These are phyloP conservation scores for Globia sparganii DNA, from an alignment of 2,888 invertebrate genomes.

Conservation along the genomic window DNA sequence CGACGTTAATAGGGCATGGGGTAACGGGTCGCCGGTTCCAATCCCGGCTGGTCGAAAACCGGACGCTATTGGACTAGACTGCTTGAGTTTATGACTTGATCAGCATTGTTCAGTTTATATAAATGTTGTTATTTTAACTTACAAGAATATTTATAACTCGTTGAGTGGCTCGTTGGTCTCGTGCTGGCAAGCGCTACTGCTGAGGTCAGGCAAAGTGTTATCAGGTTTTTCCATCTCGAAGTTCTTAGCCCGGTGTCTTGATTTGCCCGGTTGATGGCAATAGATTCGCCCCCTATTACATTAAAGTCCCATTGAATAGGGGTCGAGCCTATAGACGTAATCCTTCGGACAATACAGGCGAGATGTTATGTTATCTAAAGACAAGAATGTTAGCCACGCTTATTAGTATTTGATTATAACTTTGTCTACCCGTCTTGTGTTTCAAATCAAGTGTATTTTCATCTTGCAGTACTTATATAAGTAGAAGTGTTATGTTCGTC, in stretches of 20 bases:
- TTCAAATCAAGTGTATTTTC: slow-evolving; percentile 17
- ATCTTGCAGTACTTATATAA: slow-evolving; percentile 13
- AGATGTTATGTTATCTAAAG: neutral
- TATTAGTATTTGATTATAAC: neutral
- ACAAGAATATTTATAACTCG: neutral
- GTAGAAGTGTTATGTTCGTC: slow-evolving; percentile 4
- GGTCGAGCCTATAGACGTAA: neutral
- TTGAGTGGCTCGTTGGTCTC: neutral
- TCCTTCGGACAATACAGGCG: neutral
- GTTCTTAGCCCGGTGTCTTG: neutral
- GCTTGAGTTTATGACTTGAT: slow-evolving; percentile 39
- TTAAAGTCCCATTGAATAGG: neutral
- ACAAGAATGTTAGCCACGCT: neutral
- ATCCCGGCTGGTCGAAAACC: slow-evolving; percentile 38
- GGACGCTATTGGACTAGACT: slow-evolving; percentile 23
- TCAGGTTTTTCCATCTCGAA: neutral
- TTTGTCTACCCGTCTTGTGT: slow-evolving; percentile 2
- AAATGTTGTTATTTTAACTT: slow-evolving; percentile 9
- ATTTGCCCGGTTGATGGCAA: no score
- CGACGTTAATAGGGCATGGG: slow-evolving; percentile 65
- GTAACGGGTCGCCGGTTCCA: slow-evolving; percentile 60
- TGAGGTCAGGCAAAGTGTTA: neutral
- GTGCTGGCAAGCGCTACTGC: neutral
- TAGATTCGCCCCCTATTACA: neutral
- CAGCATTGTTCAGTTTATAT: slow-evolving; percentile 13